Conservation (phyloP, 2,797 vertebrate genomes). For the Gambusia yucatana region DNA sequence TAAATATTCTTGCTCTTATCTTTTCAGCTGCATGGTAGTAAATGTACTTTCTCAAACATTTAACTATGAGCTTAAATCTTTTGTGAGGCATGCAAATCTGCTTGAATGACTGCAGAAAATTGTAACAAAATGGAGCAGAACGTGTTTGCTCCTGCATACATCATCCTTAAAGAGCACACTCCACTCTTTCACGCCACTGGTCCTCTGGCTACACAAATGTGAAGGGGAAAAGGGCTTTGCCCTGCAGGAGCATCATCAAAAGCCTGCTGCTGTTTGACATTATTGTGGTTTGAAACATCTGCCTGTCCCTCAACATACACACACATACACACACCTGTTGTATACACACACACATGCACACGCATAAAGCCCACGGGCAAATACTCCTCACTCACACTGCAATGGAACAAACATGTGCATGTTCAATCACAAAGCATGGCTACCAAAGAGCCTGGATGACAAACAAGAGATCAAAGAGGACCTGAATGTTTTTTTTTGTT, state of each 20-base stretch:
- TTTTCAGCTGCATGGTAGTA: conserved; percentile 10
- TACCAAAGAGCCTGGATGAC: conserved; percentile 27
- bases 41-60: not conserved
- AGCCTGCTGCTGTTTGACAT: conserved; percentile 47
- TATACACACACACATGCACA: conserved; percentile 7
- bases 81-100: conserved; percentile 21
- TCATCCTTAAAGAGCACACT: conserved; percentile 2
- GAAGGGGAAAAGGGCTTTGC: conserved; percentile 32
- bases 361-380: not conserved
- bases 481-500: conserved; percentile 25
- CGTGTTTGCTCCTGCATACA: not conserved
- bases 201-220: conserved; percentile 25
- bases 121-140: conserved; percentile 17
- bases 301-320: conserved; percentile 21
- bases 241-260: conserved; percentile 52
- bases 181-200: conserved; percentile 18
- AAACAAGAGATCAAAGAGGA: conserved; percentile 54
- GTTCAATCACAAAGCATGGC: conserved; percentile 7
- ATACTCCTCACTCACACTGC: conserved; percentile 1
- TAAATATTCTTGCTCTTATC: conserved; percentile 15
- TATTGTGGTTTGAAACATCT: conserved; percentile 42
- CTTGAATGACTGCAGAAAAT: conserved; percentile 38
- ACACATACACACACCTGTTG: conserved; percentile 9
- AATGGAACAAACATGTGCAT: conserved; percentile 7
- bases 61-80: conserved; percentile 16